These are phyloP conservation scores for Bothrops jararaca DNA, from an alignment of 2,113 vertebrate genomes.

Conservation along the genomic window DNA sequence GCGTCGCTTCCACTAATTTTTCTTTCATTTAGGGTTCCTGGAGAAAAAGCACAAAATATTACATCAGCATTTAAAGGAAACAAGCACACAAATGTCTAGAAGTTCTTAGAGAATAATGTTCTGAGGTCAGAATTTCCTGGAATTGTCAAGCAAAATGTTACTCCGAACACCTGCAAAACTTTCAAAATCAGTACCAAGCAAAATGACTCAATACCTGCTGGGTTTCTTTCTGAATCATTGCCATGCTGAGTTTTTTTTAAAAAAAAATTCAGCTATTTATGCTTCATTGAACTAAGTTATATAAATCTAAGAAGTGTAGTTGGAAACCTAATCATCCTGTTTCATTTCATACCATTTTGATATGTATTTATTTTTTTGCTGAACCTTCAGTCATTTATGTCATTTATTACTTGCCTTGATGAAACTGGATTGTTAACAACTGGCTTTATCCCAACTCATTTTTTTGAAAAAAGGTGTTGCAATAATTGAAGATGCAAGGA, in stretches of 20 bases:
- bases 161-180: neutral
- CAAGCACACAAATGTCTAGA: neutral
- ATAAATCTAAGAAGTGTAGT: neutral
- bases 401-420: constrained; percentile 47
- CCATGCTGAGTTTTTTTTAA: neutral
- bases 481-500: constrained; percentile 69
- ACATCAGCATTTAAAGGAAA: neutral
- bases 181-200: neutral
- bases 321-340: constrained; percentile 5
- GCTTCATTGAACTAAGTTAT: constrained; percentile 33
- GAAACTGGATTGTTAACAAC: constrained; percentile 60
- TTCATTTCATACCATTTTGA: neutral
- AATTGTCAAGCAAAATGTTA: constrained; percentile 19
- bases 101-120: neutral
- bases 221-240: neutral
- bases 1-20: neutral
- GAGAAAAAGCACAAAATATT: neutral
- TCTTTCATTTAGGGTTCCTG: neutral
- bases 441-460: constrained; percentile 60
- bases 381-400: constrained; percentile 25
- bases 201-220: neutral
- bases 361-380: constrained; percentile 10
- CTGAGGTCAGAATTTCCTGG: neutral
- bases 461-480: constrained; percentile 60
- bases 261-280: constrained; percentile 18